Base-by-base conservation (phyloP, 2,888 invertebrate species). In the Drosophila putrida region DNA sequence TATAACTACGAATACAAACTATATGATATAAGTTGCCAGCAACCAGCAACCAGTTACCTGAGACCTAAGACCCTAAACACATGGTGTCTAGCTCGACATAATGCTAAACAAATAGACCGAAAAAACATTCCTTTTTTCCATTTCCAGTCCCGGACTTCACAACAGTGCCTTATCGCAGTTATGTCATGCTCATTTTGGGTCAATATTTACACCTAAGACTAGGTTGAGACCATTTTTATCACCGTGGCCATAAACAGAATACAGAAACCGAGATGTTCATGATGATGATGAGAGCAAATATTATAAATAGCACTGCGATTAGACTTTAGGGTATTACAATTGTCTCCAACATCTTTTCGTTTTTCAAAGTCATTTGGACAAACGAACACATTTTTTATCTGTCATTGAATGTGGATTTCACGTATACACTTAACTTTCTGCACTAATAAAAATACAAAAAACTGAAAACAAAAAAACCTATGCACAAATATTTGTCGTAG, bases 171-270 rank as follows among this genome's bases (percentile, higher is more conserved):
- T 80, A 80, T 83, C 78, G 66, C 67, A 43, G 33, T 41, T 31
- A 35, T 55, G 43, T 13, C 38, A 6, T 46, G 11, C 44, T 53
- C 39, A n/a, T 49, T 49, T 41, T 57, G 54, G 61, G 54, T 63
- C 71, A 82, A 82, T 82, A 74, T 82, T 82, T 67, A 50, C 66
- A n/a, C 47, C 41, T 31, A 11, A 41, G 57, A 47, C 54, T 62
- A 50, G 47, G 13, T 46, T 27, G 44, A 62, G 54, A 41, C 54
- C 39, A 62, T 55, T 35, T 39, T 76, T 76, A 68, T 76, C 68
- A 57, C 55, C 36, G 27, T 27, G 11, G 33, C 13, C 13, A 28
- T 43, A 27, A 51, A 36, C 38, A 15, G 20, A 59, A 28, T 31
- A 39, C 41, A 38, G 55, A 39, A 28, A 28, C 28, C 4, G 28